Evolutionary conservation across 2,888 invertebrate genomes (phyloP), one percentile per base, ranked within the genome.

Genomic region (Leptopilina myrica): DNA sequence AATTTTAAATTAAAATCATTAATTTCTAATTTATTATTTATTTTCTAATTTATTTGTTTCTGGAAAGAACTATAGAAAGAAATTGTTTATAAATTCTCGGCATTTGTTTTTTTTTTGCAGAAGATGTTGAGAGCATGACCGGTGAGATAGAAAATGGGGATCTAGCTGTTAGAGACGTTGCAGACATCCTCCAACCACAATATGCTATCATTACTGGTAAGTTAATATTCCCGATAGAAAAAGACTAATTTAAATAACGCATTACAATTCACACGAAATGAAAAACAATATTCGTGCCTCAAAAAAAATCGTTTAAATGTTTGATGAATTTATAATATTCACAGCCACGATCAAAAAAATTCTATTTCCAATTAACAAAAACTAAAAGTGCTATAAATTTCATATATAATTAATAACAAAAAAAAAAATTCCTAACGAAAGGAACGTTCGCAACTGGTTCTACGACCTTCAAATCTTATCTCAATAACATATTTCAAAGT

Each of bases 181-280:
- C 96, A 64, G 97, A 97, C 91, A 93, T 98, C 85, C 93, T 98
- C 80, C 96, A 97, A 90, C 95, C 96, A 81, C 96, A 97, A 92
- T 98, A 96, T 92, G 97, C 97, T 82, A 95, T 97, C 90, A 96
- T 98, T 85, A 97, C 98, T 83, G 98, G 94, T 94, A 88, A 90
- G 88, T 79, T 33, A 40, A 64, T 53, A 65, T 64, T 53, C 49
- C 15, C n/a, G n/a, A 53, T 53, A 14, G 26, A 33, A 77, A 64
- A 53, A 56, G 12, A 56, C 12, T 9, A 46, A 69, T 69, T 49
- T 69, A 69, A 69, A 49, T 49, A 69, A 69, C n/a, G 15, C 15
- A 62, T 62, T 20, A 5, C 15, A n/a, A 20, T 15, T 62, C 62
- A 62, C 62, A n/a, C 62, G 20, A 62, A 9, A 6, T 20, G 20